A percentile compares a stretch with the other conserved stretches of the same genome.
phyloP scores from a whole-genome alignment of 1,140 invertebrate genomes.

The Brachystomella parvula region DNA sequence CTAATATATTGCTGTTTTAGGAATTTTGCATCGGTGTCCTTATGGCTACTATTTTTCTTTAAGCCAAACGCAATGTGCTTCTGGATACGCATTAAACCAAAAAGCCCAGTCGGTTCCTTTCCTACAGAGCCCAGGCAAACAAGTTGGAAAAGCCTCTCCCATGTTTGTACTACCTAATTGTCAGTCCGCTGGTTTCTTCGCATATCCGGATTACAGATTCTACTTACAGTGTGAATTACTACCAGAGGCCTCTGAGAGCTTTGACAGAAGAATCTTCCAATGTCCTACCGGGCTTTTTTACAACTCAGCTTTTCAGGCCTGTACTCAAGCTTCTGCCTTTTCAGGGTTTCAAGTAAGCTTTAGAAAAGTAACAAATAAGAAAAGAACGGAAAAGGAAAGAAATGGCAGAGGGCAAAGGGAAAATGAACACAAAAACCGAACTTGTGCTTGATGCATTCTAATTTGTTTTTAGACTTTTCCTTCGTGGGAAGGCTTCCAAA shows the following conservation, averaged over 20 bases:
- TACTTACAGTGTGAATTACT: slow-evolving; percentile 24
- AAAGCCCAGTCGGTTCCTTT: not conserved
- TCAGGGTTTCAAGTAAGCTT: slow-evolving; percentile 17
- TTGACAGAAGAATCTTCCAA: slow-evolving; percentile 15
- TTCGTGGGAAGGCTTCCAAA: slow-evolving; percentile 25
- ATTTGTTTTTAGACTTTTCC: slow-evolving; percentile 12
- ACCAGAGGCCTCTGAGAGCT: not conserved
- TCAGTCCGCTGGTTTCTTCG: slow-evolving; percentile 7
- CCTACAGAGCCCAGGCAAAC: not conserved
- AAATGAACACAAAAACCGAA: not conserved
- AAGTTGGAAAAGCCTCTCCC: slow-evolving; percentile 25
- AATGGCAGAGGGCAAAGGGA: not conserved
- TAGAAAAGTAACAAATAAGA: not conserved
- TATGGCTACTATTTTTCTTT: slow-evolving; percentile 29
- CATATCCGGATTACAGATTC: slow-evolving; percentile 33
- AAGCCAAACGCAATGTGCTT: slow-evolving; percentile 14
- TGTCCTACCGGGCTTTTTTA: slow-evolving; percentile 30
- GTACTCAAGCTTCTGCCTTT: slow-evolving; percentile 30
- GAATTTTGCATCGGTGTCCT: slow-evolving; percentile 18
- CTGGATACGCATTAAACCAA: slow-evolving; percentile 8
- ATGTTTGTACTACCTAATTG: slow-evolving; percentile 27
- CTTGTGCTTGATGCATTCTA: not conserved
- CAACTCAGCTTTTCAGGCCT: slow-evolving; percentile 23
- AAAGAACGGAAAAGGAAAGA: too few species aligned
- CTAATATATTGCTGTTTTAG: slow-evolving; percentile 17